phyloP scores from a whole-genome alignment of 2,888 invertebrate genomes.

The Tachina fera region DNA sequence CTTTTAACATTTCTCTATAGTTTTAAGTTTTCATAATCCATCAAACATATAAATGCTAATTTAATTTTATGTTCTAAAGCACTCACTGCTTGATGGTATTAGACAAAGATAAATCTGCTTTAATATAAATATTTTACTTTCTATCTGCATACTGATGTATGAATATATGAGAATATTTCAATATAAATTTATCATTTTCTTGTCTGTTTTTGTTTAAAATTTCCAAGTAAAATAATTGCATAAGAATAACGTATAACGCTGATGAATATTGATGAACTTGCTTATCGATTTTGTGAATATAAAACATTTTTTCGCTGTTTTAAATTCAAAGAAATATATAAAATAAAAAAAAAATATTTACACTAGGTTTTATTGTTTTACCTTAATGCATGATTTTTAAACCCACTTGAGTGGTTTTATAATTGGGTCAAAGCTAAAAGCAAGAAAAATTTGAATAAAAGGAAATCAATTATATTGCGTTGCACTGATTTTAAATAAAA shows the following conservation, averaged over 20 bases:
- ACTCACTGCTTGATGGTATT: neutral
- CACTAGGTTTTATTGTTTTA: neutral
- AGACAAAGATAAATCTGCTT: neutral
- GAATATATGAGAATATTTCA: neutral
- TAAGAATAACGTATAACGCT: neutral
- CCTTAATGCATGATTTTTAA: neutral
- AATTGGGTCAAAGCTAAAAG: slow-evolving; percentile 30
- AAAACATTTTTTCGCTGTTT: neutral
- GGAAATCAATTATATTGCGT: neutral
- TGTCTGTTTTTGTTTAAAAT: neutral
- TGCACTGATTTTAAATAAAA: neutral
- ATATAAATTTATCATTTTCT: neutral
- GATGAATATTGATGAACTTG: slow-evolving; percentile 27
- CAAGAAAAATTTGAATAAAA: neutral
- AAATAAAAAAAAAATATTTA: neutral
- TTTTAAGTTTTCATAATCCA: neutral
- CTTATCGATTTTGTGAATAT: slow-evolving; percentile 15
- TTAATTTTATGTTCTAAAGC: slow-evolving; percentile 20
- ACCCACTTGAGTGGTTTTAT: neutral
- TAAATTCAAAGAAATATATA: neutral
- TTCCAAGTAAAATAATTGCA: slow-evolving; percentile 20
- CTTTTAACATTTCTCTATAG: neutral
- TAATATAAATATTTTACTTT: neutral
- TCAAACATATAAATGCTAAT: slow-evolving; percentile 28
- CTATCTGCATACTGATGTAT: neutral